These are phyloP conservation scores for Lithosia quadra DNA, from an alignment of 2,888 invertebrate genomes.

Conservation along the genomic window DNA sequence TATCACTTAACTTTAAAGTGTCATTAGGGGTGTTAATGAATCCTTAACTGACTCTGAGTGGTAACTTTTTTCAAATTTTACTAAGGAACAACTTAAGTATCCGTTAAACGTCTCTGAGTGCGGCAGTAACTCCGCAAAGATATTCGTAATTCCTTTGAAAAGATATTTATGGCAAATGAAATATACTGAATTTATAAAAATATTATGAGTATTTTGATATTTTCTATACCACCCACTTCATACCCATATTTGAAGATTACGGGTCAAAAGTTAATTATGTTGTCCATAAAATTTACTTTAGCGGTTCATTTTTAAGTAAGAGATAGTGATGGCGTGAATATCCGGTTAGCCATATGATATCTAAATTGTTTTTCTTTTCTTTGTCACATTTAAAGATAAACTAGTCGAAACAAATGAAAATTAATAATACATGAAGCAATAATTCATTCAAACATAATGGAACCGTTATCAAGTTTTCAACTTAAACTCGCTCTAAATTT, in stretches of 20 bases:
- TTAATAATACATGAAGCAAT: not conserved
- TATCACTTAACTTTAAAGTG: no score
- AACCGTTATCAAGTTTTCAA: no score
- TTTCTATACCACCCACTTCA: constrained; percentile 16
- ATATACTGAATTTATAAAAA: not conserved
- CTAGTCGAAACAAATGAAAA: not conserved
- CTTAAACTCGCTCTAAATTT: no score
- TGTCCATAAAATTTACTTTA: constrained; percentile 15
- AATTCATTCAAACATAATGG: no score
- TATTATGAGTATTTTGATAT: not conserved
- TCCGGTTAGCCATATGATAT: no score
- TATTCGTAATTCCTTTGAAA: constrained; percentile 26
- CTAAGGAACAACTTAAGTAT: no score
- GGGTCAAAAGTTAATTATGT: constrained; percentile 34
- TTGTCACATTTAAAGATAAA: not conserved
- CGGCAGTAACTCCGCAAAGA: no score
- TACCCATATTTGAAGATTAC: constrained; percentile 19
- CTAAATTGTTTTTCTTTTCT: no score
- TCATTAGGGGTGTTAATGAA: no score
- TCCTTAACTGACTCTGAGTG: no score
- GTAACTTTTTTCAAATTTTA: no score
- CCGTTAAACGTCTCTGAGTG: no score
- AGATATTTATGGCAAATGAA: constrained; percentile 23
- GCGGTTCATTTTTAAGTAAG: not conserved
- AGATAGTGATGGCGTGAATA: constrained; percentile 9